These are phyloP conservation scores for Arenaria interpres DNA, from an alignment of 2,113 vertebrate genomes.

Conservation along the genomic window DNA sequence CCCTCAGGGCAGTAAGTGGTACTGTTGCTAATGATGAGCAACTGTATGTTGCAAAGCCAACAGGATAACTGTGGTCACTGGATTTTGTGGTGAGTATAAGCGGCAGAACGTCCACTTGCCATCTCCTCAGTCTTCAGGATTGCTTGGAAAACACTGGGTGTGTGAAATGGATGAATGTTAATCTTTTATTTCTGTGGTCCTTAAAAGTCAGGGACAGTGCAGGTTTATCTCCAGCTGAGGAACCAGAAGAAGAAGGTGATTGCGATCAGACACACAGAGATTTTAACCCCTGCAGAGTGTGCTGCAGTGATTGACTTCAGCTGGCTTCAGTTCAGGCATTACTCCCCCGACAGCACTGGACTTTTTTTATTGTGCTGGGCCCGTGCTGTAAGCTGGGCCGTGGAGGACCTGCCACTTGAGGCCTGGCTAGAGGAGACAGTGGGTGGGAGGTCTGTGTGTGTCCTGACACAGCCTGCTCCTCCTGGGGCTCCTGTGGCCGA, in stretches of 20 bases:
- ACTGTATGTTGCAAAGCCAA: neutral
- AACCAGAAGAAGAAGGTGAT: neutral
- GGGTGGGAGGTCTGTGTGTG: fast-evolving
- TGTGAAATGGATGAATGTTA: neutral
- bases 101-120: neutral
- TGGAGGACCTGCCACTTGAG: neutral
- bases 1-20: too few species aligned
- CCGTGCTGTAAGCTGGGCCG: neutral
- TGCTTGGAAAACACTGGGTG: neutral
- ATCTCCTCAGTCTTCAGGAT: neutral
- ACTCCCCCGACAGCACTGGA: neutral
- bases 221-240: neutral
- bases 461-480: fast-evolving
- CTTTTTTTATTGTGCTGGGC: neutral
- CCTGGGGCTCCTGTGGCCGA: neutral
- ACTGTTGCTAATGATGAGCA: neutral
- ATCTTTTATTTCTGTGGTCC: neutral
- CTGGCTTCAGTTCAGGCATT: neutral
- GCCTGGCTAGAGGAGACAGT: neutral
- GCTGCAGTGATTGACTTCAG: neutral
- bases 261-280: neutral
- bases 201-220: neutral
- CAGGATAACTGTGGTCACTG: neutral
- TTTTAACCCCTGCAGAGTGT: neutral
- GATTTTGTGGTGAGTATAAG: neutral